Conservation (phyloP, 2,888 invertebrate genomes). For the Hyppa rectilinea region DNA sequence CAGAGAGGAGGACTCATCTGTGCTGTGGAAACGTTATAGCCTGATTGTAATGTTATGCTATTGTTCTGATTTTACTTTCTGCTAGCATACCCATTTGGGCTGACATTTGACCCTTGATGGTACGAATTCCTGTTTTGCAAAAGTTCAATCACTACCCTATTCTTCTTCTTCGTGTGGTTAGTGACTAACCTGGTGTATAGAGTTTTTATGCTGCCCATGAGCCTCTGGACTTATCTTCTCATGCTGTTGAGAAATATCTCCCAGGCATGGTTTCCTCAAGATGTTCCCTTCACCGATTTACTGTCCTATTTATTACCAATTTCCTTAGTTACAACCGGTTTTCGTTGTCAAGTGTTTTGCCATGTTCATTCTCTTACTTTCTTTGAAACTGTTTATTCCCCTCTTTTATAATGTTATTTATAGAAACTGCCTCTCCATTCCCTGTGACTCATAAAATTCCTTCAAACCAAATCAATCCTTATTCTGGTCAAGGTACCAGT, state of each 20-base stretch:
- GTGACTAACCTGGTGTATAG: too few species aligned
- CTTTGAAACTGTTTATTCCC: too few species aligned
- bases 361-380: neutral
- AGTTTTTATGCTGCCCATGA: too few species aligned
- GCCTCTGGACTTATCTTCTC: too few species aligned
- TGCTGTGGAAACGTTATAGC: neutral
- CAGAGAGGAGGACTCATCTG: neutral
- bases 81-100: too few species aligned
- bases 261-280: too few species aligned
- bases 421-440: neutral
- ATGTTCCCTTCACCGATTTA: too few species aligned
- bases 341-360: neutral
- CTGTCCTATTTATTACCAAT: neutral
- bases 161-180: too few species aligned
- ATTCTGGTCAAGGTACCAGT: conserved; percentile 52
- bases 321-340: neutral
- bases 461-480: conserved; percentile 25
- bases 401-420: conserved; percentile 1
- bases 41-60: neutral
- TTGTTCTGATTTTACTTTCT: too few species aligned
- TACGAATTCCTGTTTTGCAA: neutral
- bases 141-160: neutral
- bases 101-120: neutral
- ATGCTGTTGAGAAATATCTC: too few species aligned
- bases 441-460: conserved; percentile 17